Conservation (phyloP, 2,888 invertebrate genomes). For the Clunio marinus region DNA sequence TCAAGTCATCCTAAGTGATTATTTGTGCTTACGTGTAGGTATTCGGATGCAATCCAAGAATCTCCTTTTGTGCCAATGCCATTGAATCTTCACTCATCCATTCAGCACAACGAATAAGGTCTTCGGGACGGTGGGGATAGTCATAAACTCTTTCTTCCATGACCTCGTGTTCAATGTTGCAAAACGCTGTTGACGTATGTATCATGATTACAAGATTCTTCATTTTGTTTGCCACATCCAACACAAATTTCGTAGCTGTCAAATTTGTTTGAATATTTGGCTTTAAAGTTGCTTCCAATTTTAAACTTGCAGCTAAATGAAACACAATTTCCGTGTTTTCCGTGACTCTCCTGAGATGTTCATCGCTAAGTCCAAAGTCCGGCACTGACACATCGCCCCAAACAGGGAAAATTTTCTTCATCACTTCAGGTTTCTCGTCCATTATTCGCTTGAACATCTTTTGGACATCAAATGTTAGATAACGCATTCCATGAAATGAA, state of each 20-base stretch:
- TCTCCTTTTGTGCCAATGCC: conserved; percentile 61
- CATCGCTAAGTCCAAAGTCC: conserved; percentile 59
- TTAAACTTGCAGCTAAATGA: conserved; percentile 88
- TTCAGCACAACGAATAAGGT: conserved; percentile 64
- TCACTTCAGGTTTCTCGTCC: conserved; percentile 62
- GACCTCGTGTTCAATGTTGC: conserved; percentile 74
- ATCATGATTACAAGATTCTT: conserved; percentile 72
- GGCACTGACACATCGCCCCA: conserved; percentile 65
- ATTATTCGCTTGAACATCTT: conserved; percentile 70
- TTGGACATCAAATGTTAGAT: too few relatives aligned
- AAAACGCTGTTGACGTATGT: conserved; percentile 95
- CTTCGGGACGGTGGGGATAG: conserved; percentile 65
- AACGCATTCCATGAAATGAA: conserved; percentile 1
- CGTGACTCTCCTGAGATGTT: conserved; percentile 57
- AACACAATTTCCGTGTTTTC: conserved; percentile 75
- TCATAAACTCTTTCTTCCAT: conserved; percentile 79
- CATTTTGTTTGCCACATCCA: conserved; percentile 73
- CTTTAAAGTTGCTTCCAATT: conserved; percentile 82
- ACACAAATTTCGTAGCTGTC: conserved; percentile 72
- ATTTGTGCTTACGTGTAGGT: too few relatives aligned
- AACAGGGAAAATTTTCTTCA: conserved; percentile 71
- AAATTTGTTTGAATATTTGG: conserved; percentile 90
- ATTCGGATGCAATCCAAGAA: conserved; percentile 79
- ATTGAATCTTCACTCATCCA: conserved; percentile 69
- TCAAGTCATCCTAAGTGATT: too few relatives aligned